Base-by-base conservation (phyloP, 2,113 vertebrate species). In the Ifrita kowaldi region DNA sequence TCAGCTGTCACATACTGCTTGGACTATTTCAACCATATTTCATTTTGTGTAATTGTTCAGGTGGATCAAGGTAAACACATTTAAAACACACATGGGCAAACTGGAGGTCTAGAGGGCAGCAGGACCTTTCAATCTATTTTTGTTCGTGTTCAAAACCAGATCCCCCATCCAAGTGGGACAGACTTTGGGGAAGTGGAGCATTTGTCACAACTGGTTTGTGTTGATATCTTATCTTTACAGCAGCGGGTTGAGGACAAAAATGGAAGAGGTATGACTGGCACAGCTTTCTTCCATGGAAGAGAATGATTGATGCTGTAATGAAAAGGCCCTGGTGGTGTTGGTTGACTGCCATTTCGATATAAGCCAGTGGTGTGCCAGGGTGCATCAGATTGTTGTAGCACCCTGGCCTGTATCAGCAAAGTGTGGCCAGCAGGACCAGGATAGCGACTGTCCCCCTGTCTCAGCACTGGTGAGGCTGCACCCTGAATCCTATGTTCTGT, bases 1-100 rank as follows among this genome's bases (percentile, higher is more conserved):
- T 87, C 75, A 57, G 80, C 90, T 96, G 93, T 97, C 82, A 89
- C 65, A 30, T 78, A 74, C 77, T 93, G 90, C 88, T 91, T 93
- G 97, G 95, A 96, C 91, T 92, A 17, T 94, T 93, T 92, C 89
- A 97, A 49, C 92, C 35, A 57, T 97, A 93, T 88, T 95, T 97
- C 52, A 46, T 96, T 97, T 96, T 97, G 95, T 97, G 94, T 95
- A 87, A 95, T 89, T 96, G 90, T 97, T 95, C 87, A 65, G 63
- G 77, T 93, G 96, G 93, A 97, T 62, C 83, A 91, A 87, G 96
- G 92, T 94, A 93, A 95, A 94, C 65, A 60, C 30, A 62, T 32
- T 60, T 84, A 78, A 92, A 95, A 95, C 56, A 87, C 39, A 57
- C 1, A 3, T 62, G 85, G 35, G 73, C 30, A 83, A 55, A 64